These are phyloP conservation scores for Formicarius rufipectus DNA, from an alignment of 2,113 vertebrate genomes.

Conservation along the genomic window DNA sequence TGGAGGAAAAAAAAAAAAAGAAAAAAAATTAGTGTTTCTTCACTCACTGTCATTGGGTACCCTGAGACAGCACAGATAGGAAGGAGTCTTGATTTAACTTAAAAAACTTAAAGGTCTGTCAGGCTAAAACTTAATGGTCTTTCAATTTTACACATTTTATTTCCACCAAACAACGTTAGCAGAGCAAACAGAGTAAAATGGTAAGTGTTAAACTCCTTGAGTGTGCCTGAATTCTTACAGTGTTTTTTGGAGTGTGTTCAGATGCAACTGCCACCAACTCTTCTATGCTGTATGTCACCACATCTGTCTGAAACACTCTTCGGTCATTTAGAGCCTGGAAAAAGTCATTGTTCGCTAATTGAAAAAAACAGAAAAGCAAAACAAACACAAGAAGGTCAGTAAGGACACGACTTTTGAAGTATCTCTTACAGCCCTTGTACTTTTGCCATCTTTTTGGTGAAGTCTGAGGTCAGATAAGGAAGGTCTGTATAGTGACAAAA, in stretches of 20 bases:
- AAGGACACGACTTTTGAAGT: constrained; percentile 13
- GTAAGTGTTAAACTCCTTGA: not conserved
- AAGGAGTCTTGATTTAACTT: not conserved
- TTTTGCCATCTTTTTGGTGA: constrained; percentile 55
- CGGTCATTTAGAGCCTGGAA: constrained; percentile 81
- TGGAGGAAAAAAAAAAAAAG: not conserved
- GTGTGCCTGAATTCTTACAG: constrained; percentile 68
- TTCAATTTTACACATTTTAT: not conserved
- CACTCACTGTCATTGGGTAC: not conserved
- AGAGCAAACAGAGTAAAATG: not conserved
- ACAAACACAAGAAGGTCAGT: constrained; percentile 50
- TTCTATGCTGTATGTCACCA: constrained; percentile 75
- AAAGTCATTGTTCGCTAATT: constrained; percentile 86
- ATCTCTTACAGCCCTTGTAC: constrained; percentile 49
- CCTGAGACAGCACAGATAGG: not conserved
- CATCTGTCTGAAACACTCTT: constrained; percentile 69
- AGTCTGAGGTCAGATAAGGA: constrained; percentile 33
- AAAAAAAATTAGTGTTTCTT: not conserved
- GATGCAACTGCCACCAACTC: constrained; percentile 83
- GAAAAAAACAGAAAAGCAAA: constrained; percentile 31
- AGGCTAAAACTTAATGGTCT: not conserved
- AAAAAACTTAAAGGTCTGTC: not conserved
- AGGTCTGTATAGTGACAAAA: constrained; percentile 44
- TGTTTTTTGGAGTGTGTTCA: constrained; percentile 87
- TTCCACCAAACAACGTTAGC: not conserved